Conservation (phyloP, 2,888 invertebrate genomes). For the Lepeophtheirus nordmannii region DNA sequence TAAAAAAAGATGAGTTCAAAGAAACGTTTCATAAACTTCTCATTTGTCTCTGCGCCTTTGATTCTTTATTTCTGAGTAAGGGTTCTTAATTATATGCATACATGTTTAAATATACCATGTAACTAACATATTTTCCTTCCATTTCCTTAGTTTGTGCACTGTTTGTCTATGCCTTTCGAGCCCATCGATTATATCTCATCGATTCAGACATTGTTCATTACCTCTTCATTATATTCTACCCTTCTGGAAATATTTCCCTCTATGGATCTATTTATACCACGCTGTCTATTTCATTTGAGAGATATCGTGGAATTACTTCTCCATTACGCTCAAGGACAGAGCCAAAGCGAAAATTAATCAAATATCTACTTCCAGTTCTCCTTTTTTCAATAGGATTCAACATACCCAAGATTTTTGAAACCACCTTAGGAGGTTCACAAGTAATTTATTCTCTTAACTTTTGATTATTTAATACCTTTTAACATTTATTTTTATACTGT, state of each 20-base stretch:
- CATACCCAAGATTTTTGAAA: slow-evolving; percentile 16
- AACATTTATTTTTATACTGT: too few relatives aligned
- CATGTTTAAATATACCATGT: too few relatives aligned
- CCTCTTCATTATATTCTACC: background rate
- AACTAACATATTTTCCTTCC: too few relatives aligned
- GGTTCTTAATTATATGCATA: too few relatives aligned
- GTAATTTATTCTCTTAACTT: background rate
- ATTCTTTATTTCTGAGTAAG: slow-evolving; percentile 18
- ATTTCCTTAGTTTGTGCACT: background rate
- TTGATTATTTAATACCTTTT: background rate
- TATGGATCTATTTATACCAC: background rate
- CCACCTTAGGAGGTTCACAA: background rate
- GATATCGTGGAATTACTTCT: slow-evolving; percentile 2
- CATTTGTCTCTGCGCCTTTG: slow-evolving; percentile 15
- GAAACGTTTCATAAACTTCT: slow-evolving; percentile 21
- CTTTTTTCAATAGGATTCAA: slow-evolving; percentile 13
- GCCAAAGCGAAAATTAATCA: slow-evolving; percentile 12
- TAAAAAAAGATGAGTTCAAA: slow-evolving; percentile 7
- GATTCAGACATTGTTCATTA: background rate
- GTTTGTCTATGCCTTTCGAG: background rate
- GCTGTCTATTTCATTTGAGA: background rate
- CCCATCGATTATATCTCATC: background rate
- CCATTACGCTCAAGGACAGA: slow-evolving; percentile 18
- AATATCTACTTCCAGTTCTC: slow-evolving; percentile 14
- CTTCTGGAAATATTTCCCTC: background rate